Conservation (phyloP, 1,140 invertebrate genomes). For the Caenorhabditis inopinata region DNA sequence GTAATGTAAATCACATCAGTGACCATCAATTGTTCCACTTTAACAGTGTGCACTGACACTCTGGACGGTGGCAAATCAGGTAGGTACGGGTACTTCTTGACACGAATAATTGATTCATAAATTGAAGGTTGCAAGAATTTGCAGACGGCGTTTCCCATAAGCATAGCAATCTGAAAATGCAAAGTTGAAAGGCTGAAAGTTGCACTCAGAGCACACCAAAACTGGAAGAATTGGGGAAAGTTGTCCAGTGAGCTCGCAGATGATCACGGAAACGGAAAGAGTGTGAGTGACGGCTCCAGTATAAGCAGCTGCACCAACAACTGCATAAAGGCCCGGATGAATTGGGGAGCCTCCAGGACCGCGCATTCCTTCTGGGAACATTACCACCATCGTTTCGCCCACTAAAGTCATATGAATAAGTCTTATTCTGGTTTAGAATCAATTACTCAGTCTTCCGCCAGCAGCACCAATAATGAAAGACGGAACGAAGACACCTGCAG, state of each 20-base stretch:
- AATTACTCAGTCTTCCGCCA: constrained; percentile 21
- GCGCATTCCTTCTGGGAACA: constrained; percentile 84
- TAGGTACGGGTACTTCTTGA: constrained; percentile 93
- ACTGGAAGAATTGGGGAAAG: constrained; percentile 93
- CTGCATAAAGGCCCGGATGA: constrained; percentile 76
- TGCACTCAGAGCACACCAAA: constrained; percentile 72
- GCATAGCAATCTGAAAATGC: constrained; percentile 75
- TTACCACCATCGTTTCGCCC: constrained; percentile 77
- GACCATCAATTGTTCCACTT: constrained; percentile 66
- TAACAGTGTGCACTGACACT: constrained; percentile 60
- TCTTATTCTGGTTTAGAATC: neutral
- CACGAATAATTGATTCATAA: constrained; percentile 73
- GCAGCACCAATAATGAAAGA: constrained; percentile 85
- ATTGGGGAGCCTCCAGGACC: constrained; percentile 72
- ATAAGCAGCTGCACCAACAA: constrained; percentile 66
- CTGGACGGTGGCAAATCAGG: constrained; percentile 70
- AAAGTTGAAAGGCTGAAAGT: neutral
- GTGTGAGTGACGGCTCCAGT: constrained; percentile 79
- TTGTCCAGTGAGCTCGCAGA: constrained; percentile 95
- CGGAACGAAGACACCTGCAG: constrained; percentile 90
- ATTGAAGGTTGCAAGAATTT: constrained; percentile 89
- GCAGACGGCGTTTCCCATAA: constrained; percentile 89
- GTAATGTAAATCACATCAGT: constrained; percentile 63
- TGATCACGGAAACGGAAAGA: constrained; percentile 92
- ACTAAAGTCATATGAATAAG: neutral